Base-by-base conservation (phyloP, 2,113 vertebrate species). In the Nipponia nippon region DNA sequence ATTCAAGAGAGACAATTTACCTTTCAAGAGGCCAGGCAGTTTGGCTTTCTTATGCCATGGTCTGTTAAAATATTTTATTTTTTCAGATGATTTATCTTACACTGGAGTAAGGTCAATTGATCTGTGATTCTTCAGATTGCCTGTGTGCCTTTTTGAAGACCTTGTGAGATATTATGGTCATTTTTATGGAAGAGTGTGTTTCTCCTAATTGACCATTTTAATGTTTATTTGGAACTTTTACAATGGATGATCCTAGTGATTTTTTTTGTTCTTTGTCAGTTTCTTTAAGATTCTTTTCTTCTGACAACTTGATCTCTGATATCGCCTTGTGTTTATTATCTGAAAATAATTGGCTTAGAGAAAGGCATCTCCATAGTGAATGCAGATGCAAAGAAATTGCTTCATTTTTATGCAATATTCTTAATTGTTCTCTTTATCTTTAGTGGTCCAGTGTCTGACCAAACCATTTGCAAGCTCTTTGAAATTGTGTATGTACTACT, bases 391-490 rank as follows among this genome's bases (percentile, higher is more conserved):
- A 94, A 95, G 87, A 95, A 95, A 97, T 95, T 90, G 81, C 93
- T 96, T 95, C 81, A 95, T 87, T 96, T 96, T 95, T 95, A 96
- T 95, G 95, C 96, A 95, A 87, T 90, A 93, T 83, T 95, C 93
- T 91, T 95, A 97, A 96, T 97, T 97, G 81, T 95, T 96, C 89
- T 92, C 84, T 97, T 97, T 95, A 95, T 97, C 94, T 97, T 92
- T 97, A 72, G 81, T 87, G 73, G 81, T 97, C 95, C 95, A 97
- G 87, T 94, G 84, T 94, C 89, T 94, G 93, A 91, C 94, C 95
- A 96, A 93, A 91, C 49, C 91, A 87, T 95, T 95, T 96, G 82
- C 82, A 88, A 93, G 66, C 93, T 95, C 95, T 97, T 96, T 97
- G 93, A 97, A 96, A 95, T 36, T 62, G 42, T 88, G 47, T 47